These are phyloP conservation scores for Sesamia nonagrioides DNA, from an alignment of 1,140 invertebrate genomes.

Conservation along the genomic window DNA sequence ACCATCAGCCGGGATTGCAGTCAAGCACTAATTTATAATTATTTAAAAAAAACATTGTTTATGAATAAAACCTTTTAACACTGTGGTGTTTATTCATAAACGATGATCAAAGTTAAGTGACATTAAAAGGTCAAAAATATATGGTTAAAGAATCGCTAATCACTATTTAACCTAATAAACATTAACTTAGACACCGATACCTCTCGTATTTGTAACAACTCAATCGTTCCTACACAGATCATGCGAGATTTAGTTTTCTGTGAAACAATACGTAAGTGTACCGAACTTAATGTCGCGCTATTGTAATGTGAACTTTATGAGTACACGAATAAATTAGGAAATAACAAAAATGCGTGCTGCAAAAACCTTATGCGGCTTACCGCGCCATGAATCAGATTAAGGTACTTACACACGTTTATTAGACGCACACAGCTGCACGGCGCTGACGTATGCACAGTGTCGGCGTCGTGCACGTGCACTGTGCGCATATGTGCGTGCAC, in stretches of 20 bases:
- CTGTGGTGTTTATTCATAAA: no score
- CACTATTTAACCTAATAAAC: no score
- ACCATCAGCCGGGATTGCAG: no score
- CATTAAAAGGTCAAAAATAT: no score
- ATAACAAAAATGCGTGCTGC: conserved; percentile 42
- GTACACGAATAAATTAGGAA: conserved; percentile 3
- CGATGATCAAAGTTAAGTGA: no score
- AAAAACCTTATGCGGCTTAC: conserved; percentile 55
- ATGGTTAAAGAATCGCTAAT: no score
- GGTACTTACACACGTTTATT: conserved; percentile 67
- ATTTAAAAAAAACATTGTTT: no score
- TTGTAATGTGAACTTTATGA: conserved; percentile 22
- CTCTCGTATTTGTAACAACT: conserved; percentile 42
- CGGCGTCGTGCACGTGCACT: conserved; percentile 4
- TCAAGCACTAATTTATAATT: no score
- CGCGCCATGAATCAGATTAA: conserved; percentile 81
- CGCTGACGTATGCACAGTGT: neutral
- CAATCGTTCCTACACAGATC: conserved; percentile 42
- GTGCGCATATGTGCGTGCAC: conserved; percentile 60
- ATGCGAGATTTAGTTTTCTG: conserved; percentile 42
- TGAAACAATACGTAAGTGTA: conserved; percentile 2
- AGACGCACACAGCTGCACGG: conserved; percentile 59
- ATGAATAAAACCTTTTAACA: no score
- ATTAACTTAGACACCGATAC: conserved; percentile 21
- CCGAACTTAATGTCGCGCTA: neutral